Evolutionary conservation across 2,797 vertebrate species (phyloP).

Genomic region (Cetoscarus ocellatus): DNA sequence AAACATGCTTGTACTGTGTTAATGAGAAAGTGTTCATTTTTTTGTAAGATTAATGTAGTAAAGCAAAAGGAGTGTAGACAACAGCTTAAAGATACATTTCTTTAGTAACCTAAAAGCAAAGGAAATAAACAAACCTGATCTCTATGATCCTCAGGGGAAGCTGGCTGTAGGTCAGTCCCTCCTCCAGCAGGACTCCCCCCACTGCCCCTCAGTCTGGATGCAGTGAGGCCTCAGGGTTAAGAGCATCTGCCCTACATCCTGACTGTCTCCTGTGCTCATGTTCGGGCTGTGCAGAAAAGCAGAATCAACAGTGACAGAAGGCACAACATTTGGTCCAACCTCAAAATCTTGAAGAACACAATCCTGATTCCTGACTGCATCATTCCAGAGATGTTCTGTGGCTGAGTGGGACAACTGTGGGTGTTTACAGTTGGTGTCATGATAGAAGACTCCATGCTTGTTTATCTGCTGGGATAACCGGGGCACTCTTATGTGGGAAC

Average conservation of each 20-base stretch:
- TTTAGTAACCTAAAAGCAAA: not conserved
- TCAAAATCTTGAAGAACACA: constrained; percentile 39
- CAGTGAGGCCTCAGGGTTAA: constrained; percentile 27
- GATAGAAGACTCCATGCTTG: not conserved
- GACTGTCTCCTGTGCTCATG: constrained; percentile 28
- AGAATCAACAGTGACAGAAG: constrained; percentile 55
- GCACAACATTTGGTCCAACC: constrained; percentile 43
- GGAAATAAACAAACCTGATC: not conserved
- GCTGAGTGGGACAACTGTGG: not conserved
- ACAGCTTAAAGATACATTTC: not conserved
- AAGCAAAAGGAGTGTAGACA: too few species aligned
- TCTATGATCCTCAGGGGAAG: constrained; percentile 4
- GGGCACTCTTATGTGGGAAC: not conserved
- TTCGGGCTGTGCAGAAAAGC: constrained; percentile 44
- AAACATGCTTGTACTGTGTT: too few species aligned
- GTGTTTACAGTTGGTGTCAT: not conserved
- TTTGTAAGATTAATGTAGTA: too few species aligned
- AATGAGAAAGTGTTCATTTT: too few species aligned
- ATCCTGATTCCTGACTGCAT: constrained; percentile 15
- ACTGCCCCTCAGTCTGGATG: not conserved
- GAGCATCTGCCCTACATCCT: constrained; percentile 52
- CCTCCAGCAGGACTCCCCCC: not conserved
- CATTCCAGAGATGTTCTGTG: not conserved
- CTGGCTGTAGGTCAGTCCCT: constrained; percentile 2
- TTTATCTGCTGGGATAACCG: not conserved